phyloP scores from a whole-genome alignment of 2,888 invertebrate genomes.

The Chirona hameri region DNA sequence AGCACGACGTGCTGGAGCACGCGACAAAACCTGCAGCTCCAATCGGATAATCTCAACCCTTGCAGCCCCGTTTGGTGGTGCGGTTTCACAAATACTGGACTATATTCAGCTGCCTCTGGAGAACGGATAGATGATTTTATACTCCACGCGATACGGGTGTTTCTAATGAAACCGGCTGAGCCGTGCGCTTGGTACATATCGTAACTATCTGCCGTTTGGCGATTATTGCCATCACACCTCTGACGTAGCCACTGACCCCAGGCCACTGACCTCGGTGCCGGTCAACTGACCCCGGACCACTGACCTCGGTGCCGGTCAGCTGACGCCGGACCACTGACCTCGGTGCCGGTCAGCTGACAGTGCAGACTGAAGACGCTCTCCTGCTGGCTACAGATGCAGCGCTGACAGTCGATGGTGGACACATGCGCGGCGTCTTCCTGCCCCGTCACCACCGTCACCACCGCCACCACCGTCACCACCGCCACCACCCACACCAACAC shows the following conservation, averaged over 20 bases:
- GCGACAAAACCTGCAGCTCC: background rate
- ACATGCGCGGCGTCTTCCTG: background rate
- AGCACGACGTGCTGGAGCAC: background rate
- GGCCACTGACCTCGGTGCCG: background rate
- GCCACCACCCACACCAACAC: background rate
- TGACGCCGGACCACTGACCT: background rate
- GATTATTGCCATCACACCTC: too few relatives aligned
- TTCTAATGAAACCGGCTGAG: too few relatives aligned
- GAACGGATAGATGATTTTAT: too few relatives aligned
- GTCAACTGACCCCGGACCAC: background rate
- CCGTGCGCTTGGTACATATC: too few relatives aligned
- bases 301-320: background rate
- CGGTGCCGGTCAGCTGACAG: background rate
- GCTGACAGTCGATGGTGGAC: background rate
- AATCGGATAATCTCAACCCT: too few relatives aligned
- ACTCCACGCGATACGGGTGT: too few relatives aligned
- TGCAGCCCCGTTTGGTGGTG: too few relatives aligned
- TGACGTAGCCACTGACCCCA: background rate
- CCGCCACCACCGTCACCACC: background rate
- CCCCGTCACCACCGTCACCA: background rate
- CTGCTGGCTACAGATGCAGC: background rate
- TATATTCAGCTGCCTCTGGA: too few relatives aligned
- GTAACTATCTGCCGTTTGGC: too few relatives aligned
- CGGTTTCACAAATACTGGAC: too few relatives aligned
- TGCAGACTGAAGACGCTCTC: background rate